A percentile compares a stretch with the other conserved stretches of the same genome.
These are phyloP conservation scores for Mungos mungo DNA, from an alignment of 2,113 vertebrate species.

Conservation along the genomic window DNA sequence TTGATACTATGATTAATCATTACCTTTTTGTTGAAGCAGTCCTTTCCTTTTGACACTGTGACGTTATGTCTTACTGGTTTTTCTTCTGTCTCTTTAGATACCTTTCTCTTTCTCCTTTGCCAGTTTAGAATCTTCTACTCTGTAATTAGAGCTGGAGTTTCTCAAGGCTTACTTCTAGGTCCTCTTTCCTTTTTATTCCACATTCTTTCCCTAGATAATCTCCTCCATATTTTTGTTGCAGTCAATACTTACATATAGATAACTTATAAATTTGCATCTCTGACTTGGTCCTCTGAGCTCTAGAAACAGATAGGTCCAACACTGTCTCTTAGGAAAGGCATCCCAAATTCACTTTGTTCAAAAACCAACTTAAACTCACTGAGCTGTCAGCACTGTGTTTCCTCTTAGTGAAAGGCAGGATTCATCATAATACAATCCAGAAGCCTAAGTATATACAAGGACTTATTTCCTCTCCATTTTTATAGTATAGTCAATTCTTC, in stretches of 20 bases:
- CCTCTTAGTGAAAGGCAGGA: neutral
- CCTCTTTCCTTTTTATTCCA: neutral
- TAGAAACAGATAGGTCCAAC: neutral
- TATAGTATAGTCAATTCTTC: neutral
- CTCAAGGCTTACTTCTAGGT: neutral
- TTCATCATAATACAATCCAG: neutral
- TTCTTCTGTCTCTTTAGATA: neutral
- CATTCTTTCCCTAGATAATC: neutral
- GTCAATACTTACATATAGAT: neutral
- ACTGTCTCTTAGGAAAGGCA: neutral
- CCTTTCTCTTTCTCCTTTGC: conserved; percentile 7
- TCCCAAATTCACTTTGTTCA: neutral
- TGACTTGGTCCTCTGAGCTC: neutral
- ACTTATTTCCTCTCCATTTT: neutral
- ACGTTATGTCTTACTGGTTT: neutral
- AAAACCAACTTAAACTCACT: conserved; percentile 22
- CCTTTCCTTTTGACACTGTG: conserved; percentile 1
- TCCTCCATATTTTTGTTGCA: neutral
- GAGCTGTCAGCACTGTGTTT: neutral
- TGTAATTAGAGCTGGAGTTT: conserved; percentile 9
- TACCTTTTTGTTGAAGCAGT: neutral
- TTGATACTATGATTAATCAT: neutral
- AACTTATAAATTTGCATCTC: conserved; percentile 11
- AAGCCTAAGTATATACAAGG: neutral
- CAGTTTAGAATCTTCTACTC: conserved; percentile 2